Evolutionary conservation across 1,140 invertebrate genomes (phyloP), one percentile per base, ranked within the genome.

Genomic region (Lordiphosa mommai): DNA sequence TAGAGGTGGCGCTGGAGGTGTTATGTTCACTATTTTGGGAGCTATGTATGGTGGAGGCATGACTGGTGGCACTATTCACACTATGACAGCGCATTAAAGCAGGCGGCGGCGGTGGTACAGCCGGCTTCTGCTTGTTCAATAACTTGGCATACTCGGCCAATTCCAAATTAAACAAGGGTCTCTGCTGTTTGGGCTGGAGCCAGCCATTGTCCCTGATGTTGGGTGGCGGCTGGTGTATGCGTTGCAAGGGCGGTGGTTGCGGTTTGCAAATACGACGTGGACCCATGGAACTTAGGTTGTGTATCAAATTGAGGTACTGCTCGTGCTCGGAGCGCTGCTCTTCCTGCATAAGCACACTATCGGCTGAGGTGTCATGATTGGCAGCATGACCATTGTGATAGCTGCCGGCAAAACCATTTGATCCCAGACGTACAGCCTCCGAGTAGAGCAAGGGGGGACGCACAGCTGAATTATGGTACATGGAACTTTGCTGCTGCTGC

Each of bases 401-500:
- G 4, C 74, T 59, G 1, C 4, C 9, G 1, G 2, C 9, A 34
- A 41, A 67, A 1, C 77, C 77, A n/a, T 76, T 82, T 27, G 50
- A 55, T 10, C 71, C 71, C 13, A 51, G 44, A 3, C 74, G 74
- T 12, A 80, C 49, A 2, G 77, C 74, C 29, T 80, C 74, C 0
- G 74, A 71, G 20, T 74, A 80, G 1, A 70, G 34, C 14, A 77
- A 4, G 12, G 48, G 38, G 2, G 52, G 52, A 2, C 58, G 49
- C 4, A 59, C 27, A 2, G 33, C 12, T 0, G 29, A n/a, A n/a
- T n/a, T n/a, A n/a, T n/a, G n/a, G 32, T 63, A 71, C 13, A 63
- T 44, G 10, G 20, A 43, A 16, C 53, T 63, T 6, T 71, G 38
- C 12, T 68, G 38, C 20, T 55, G 59, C 12, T 48, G n/a, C 4